A percentile compares a stretch with the other conserved stretches of the same genome.
Evolutionary conservation across 2,888 invertebrate genomes (phyloP).

Genomic region (Girardia tigrina): DNA sequence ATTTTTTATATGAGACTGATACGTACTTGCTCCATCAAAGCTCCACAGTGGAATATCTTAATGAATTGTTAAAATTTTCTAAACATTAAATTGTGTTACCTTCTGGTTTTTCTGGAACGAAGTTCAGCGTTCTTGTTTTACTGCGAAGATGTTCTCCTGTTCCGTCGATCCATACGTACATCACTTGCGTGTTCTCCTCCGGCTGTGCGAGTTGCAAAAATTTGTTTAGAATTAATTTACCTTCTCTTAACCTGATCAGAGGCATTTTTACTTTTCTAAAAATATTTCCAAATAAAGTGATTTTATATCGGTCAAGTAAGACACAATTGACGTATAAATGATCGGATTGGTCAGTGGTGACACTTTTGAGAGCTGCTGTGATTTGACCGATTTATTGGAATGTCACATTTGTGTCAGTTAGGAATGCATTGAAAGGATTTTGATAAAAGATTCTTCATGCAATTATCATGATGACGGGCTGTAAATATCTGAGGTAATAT

Average conservation of each 20-base stretch:
- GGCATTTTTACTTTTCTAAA: no score
- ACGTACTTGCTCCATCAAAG: conserved; percentile 52
- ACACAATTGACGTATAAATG: no score
- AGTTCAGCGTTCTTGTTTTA: conserved; percentile 44
- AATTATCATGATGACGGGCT: no score
- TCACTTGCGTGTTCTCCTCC: conserved; percentile 41
- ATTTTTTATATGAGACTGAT: conserved; percentile 52
- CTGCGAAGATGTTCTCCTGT: conserved; percentile 43
- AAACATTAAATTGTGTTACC: conserved; percentile 1
- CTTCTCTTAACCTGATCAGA: neutral
- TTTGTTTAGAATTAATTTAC: neutral
- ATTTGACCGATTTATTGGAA: no score
- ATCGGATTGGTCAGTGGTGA: no score
- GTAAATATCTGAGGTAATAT: no score
- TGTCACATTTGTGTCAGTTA: no score
- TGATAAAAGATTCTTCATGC: no score
- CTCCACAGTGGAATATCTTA: conserved; percentile 52
- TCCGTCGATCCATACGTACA: conserved; percentile 49
- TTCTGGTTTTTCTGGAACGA: conserved; percentile 41
- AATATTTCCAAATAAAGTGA: no score
- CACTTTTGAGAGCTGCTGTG: no score
- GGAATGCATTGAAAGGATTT: no score
- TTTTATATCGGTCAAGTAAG: no score
- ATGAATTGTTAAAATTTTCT: neutral
- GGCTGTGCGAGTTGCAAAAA: conserved; percentile 35